Percentiles rank a stretch among this genome's conserved stretches.
Evolutionary conservation across 2,797 vertebrate genomes (phyloP).

Genomic region (Coracias cyanogaster): DNA sequence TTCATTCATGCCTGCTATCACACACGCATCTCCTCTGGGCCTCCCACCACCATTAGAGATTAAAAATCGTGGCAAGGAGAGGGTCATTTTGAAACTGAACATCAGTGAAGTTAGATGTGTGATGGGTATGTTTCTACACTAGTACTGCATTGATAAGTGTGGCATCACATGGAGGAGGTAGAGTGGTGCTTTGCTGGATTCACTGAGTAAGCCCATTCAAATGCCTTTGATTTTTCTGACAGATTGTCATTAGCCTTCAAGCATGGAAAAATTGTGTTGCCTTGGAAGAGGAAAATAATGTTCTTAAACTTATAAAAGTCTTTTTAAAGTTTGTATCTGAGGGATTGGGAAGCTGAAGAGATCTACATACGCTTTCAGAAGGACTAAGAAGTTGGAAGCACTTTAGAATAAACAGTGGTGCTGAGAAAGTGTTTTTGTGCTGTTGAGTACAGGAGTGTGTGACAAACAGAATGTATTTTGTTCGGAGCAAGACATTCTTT

Average conservation of each 20-base stretch:
- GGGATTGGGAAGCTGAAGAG: background rate
- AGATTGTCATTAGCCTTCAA: background rate
- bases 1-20: background rate
- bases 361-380: background rate
- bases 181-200: background rate
- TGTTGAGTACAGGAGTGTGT: rapidly evolving
- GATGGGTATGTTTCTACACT: background rate
- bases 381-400: background rate
- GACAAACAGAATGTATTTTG: background rate
- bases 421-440: background rate
- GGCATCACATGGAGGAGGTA: background rate
- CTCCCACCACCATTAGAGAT: background rate
- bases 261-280: background rate
- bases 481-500: rapidly evolving
- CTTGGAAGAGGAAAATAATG: background rate
- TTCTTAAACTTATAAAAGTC: too few species aligned
- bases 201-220: background rate
- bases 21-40: background rate
- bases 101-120: background rate
- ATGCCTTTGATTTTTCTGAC: background rate
- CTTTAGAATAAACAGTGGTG: background rate
- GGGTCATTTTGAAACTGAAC: background rate
- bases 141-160: background rate
- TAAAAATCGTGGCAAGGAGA: background rate
- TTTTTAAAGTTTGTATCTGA: background rate